Evolutionary conservation across 1,140 invertebrate species (phyloP), one percentile per base, ranked within the genome.

Genomic region (Archivesica marissinica): DNA sequence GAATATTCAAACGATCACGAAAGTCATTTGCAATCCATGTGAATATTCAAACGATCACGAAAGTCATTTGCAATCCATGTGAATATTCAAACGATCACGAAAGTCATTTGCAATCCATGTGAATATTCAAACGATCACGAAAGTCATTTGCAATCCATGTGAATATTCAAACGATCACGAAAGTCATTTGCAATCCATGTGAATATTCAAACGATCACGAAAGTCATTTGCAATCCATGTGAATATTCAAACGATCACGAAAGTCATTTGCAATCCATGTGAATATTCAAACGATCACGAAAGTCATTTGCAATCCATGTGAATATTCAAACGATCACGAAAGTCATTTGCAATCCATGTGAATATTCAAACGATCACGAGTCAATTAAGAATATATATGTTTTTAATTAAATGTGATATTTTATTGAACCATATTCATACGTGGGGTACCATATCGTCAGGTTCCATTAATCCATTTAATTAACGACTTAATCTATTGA

Each of bases 401-500:
- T 35, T 64, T 30, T 59, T 59, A 28, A 6, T 20, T 59, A 59
- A 59, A 28, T 4, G 54, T 59, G 25, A 59, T 59, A 59, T 59
- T 28, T 59, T 28, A 59, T 59, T 59, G 33, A 59, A 54, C 9
- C 9, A 28, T n/a, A 28, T 9, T 28, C 25, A 6, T 28, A 28
- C 54, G 3, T 20, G 54, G 54, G 30, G 38, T 17, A 33, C 25
- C 23, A 35, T 1, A 64, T 9, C 13, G 0, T 35, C 30, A 64
- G 23, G 59, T 35, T 35, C 23, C 30, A 33, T 3, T 64, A 6
- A 25, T 64, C 30, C 30, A 35, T 25, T 33, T 64, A 4, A 35
- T 64, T 64, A 64, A 35, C 9, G 30, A 64, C 15, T 64, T 64
- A 64, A 64, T 64, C 17, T 28, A 64, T 28, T 64, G 59, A 64